A percentile compares a stretch with the other conserved stretches of the same genome.
Evolutionary conservation across 1,140 invertebrate genomes (phyloP).

Genomic region (Venturia canescens): DNA sequence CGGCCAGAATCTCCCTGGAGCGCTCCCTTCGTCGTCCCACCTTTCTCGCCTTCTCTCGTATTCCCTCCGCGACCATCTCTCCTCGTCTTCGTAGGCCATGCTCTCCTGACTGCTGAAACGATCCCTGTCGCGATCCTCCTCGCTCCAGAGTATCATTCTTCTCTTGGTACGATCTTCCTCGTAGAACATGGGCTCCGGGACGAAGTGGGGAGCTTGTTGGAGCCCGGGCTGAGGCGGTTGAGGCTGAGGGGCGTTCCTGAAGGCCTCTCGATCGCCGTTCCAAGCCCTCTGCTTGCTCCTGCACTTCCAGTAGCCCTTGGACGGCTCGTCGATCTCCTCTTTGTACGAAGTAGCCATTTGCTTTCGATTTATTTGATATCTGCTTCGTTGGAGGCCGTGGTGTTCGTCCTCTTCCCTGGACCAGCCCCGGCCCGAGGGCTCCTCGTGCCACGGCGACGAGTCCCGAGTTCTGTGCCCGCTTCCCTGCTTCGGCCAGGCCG

Average conservation of each 20-base stretch:
- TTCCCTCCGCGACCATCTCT: conserved; percentile 70
- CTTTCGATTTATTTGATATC: conserved; percentile 65
- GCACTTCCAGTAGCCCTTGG: conserved; percentile 71
- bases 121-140: conserved; percentile 71
- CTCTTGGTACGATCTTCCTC: conserved; percentile 71
- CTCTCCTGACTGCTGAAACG: conserved; percentile 78
- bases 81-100: conserved; percentile 75
- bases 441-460: conserved; percentile 70
- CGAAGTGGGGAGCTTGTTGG: conserved; percentile 14
- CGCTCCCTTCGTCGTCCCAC: conserved; percentile 67
- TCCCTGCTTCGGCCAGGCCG: conserved; percentile 61
- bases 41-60: conserved; percentile 68
- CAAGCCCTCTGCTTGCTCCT: conserved; percentile 67
- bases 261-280: conserved; percentile 63
- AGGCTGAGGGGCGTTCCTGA: conserved; percentile 1
- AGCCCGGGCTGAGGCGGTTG: neutral
- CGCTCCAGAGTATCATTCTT: conserved; percentile 70
- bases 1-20: conserved; percentile 61
- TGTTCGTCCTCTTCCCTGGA: conserved; percentile 41
- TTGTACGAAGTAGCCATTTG: conserved; percentile 62
- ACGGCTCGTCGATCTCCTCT: conserved; percentile 70
- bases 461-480: conserved; percentile 63
- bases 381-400: conserved; percentile 45
- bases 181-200: conserved; percentile 64
- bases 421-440: conserved; percentile 73